These are phyloP conservation scores for Chaetorhynchus papuensis DNA, from an alignment of 2,113 vertebrate genomes.

Conservation along the genomic window DNA sequence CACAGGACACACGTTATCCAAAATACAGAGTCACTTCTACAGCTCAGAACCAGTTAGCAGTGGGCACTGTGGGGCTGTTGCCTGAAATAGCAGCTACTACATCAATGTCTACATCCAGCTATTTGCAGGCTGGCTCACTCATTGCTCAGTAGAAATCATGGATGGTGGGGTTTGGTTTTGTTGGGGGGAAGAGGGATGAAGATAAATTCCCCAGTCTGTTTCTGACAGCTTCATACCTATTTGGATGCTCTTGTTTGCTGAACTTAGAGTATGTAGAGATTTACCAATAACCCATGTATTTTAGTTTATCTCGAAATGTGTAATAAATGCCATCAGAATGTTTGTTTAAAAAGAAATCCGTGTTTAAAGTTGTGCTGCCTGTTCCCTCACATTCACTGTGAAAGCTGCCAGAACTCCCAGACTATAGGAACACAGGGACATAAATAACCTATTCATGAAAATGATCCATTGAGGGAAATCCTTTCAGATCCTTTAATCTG, in stretches of 20 bases:
- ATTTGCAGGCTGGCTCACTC: not conserved
- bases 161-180: not conserved
- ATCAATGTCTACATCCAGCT: not conserved
- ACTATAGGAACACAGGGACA: not conserved
- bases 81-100: not conserved
- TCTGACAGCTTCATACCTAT: not conserved
- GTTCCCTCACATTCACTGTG: not conserved
- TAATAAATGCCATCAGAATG: not conserved
- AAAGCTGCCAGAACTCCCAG: not conserved
- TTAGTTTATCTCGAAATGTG: not conserved
- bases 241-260: not conserved
- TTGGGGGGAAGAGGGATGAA: not conserved
- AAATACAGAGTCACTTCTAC: not conserved
- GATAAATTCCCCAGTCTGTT: not conserved
- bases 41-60: not conserved
- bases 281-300: not conserved
- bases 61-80: not conserved
- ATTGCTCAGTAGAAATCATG: not conserved
- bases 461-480: not conserved
- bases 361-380: not conserved
- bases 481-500: slow-evolving; percentile 41
- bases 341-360: not conserved
- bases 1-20: not conserved
- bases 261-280: not conserved
- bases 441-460: slow-evolving; percentile 20